Base-by-base conservation (phyloP, 2,888 invertebrate species). In the Watsonalla cultraria region DNA sequence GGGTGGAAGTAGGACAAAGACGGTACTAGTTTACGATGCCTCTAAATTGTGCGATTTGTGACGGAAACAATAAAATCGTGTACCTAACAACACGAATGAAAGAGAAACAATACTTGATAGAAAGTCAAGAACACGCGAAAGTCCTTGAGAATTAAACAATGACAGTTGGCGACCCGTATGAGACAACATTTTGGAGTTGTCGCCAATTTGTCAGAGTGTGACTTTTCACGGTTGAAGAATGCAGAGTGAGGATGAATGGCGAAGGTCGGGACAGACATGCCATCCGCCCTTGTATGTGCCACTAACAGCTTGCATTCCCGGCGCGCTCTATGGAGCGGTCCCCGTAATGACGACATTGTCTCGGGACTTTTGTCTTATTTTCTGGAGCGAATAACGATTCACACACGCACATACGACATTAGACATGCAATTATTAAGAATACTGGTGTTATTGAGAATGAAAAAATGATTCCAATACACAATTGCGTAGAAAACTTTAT, bases 121-220 rank as follows among this genome's bases (percentile, higher is more conserved):
- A 11, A 42, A 42, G 9, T 11, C 42, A 42, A 42, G 37, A 8
- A 13, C 48, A 7, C 34, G n/a, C 6, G 9, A 35, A 6, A 35
- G n/a, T 5, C 11, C 8, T 42, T 42, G 42, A 11, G 42, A 42
- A 42, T 8, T 13, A 49, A 15, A 49, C 13, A 49, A 48, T 35
- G 34, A 6, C 9, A 49, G 37, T 49, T 37, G 13, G 47, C 2
- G 34, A 48, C 34, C 47, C 35, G 49, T 49, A 37, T 39, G 13
- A 39, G 13, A 37, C 11, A 14, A 49, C 49, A 15, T 13, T 49
- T 37, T 13, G 24, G 24, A 24, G 24, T 2, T 24, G 2, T 24
- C 24, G 24, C 49, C 51, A 62, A 66, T 69, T 60, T 57, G 48
- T 49, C 54, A 50, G 57, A 62, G 67, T 65, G 58, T 53, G 59